A percentile compares a stretch with the other conserved stretches of the same genome.
These are phyloP conservation scores for Phasia obesa DNA, from an alignment of 2,888 invertebrate genomes.

Conservation along the genomic window DNA sequence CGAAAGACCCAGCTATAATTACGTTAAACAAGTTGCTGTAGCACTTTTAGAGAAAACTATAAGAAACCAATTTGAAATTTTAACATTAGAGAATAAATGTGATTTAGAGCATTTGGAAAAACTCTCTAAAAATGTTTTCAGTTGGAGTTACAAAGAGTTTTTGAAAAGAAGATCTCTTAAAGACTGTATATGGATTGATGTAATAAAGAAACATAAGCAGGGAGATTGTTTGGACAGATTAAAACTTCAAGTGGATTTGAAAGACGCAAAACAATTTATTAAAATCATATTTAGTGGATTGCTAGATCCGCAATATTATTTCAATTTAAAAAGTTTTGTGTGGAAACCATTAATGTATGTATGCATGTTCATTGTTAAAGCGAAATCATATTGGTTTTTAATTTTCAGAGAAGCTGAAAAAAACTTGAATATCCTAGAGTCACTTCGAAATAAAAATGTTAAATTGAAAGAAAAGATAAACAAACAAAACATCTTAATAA, in stretches of 20 bases:
- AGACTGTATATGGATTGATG: constrained; percentile 60
- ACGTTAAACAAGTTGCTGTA: constrained; percentile 30
- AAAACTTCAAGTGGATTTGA: constrained; percentile 39
- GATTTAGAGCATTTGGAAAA: constrained; percentile 21
- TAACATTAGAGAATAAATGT: constrained; percentile 3
- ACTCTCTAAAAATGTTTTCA: constrained; percentile 45
- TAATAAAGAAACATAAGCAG: constrained; percentile 4
- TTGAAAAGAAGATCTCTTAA: constrained; percentile 22
- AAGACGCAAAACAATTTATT: constrained; percentile 29
- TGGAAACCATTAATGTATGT: constrained; percentile 30
- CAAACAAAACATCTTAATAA: background rate
- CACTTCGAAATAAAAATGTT: background rate
- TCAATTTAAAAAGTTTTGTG: constrained; percentile 7
- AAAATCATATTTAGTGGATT: constrained; percentile 32
- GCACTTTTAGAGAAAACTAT: constrained; percentile 30
- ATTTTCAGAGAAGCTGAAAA: constrained; percentile 7
- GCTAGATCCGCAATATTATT: background rate
- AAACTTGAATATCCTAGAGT: background rate
- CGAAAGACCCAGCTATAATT: background rate
- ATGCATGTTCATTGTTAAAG: background rate
- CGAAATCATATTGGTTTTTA: background rate
- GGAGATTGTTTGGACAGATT: constrained; percentile 40
- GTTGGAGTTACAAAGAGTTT: constrained; percentile 49
- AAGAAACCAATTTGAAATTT: constrained; percentile 34
- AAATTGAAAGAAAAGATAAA: background rate